Base-by-base conservation (phyloP, 2,113 vertebrate genomes). In the Salvator merianae region DNA sequence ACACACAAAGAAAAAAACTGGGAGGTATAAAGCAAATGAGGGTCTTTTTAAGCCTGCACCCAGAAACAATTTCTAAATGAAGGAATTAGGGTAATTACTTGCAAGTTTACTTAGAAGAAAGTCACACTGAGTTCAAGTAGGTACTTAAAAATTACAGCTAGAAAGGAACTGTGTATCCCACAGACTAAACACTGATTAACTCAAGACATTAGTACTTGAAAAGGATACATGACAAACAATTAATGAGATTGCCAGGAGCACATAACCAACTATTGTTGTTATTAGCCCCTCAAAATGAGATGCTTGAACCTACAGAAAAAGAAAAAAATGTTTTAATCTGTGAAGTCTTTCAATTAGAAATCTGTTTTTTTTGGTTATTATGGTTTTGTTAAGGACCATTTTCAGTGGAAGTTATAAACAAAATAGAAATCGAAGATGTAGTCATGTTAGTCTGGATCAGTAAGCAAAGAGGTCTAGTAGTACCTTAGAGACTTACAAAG, bases 171-270 rank as follows among this genome's bases (percentile, higher is more conserved):
- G 22, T 47, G 7, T 47, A 30, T 28, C 22, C 70, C 34, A 40
- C 3, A 18, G 0, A 18, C 69, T 72, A 76, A 71, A 47, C 55
- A 84, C 77, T 32, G 30, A 59, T 83, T n/a, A 3, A 7, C 47
- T 22, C 18, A 47, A 85, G 20, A 14, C 32, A 69, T 16, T 74
- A 79, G n/a, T 76, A 38, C 36, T 81, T 47, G 83, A 79, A 88
- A 96, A 98, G 98, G 98, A 99, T 99, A 99, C 98, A 86, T 99
- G 98, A 94, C 97, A 99, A 88, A 98, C 91, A 71, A 99, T 98
- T 77, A 99, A 94, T 18, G 97, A 97, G 91, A 98, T 96, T 87
- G 98, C 98, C 83, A 99, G 93, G 76, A 99, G 96, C 87, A 99
- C 97, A 86, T 99, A 99, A 26, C 98, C 98, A 0, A 99, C 97